phyloP scores from a whole-genome alignment of 2,797 vertebrate species.

The Cryptoblepharus egeriae region DNA sequence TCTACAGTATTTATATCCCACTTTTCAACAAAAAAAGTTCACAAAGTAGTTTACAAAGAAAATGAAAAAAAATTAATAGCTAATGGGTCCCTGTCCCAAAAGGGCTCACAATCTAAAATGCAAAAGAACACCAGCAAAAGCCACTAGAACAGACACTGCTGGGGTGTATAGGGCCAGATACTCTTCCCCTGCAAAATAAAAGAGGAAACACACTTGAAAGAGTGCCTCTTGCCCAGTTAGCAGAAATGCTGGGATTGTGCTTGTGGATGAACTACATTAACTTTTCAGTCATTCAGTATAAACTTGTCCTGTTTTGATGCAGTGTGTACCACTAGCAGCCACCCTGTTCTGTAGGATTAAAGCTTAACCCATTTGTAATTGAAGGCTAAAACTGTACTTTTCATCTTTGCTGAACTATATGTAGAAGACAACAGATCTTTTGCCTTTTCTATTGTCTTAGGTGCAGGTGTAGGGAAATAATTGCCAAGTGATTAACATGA shows the following conservation, averaged over 20 bases:
- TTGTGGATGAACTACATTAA: background rate
- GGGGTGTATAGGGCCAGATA: too few species aligned
- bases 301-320: fast-evolving
- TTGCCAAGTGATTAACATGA: background rate
- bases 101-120: too few species aligned
- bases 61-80: too few species aligned
- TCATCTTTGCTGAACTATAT: background rate
- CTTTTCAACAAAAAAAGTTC: too few species aligned
- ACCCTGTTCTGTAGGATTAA: background rate
- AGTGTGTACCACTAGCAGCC: background rate
- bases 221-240: too few species aligned
- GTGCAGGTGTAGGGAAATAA: slow-evolving; percentile 19
- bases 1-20: too few species aligned
- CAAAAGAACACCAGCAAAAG: too few species aligned
- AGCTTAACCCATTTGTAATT: background rate
- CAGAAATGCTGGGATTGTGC: background rate
- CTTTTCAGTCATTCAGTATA: fast-evolving
- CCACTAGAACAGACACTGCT: too few species aligned
- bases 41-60: too few species aligned
- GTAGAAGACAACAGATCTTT: fast-evolving
- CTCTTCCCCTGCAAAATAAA: too few species aligned
- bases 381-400: fast-evolving
- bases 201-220: too few species aligned
- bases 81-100: too few species aligned
- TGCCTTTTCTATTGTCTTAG: background rate